These are phyloP conservation scores for Cabera pusaria DNA, from an alignment of 2,888 invertebrate species.

Conservation along the genomic window DNA sequence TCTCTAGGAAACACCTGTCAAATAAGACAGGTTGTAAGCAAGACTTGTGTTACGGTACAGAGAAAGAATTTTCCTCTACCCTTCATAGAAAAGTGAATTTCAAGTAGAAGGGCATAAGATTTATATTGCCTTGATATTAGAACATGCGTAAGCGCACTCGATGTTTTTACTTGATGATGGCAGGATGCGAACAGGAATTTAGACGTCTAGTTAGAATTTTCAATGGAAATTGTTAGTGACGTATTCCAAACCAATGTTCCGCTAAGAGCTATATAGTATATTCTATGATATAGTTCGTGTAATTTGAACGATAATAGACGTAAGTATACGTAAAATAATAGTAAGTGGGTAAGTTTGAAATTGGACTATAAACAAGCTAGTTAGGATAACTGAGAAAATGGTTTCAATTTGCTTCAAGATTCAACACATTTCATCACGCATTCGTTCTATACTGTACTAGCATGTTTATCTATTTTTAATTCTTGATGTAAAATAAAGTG, in stretches of 20 bases:
- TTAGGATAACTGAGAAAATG: no score
- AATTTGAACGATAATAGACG: no score
- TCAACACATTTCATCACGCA: no score
- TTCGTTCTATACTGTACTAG: no score
- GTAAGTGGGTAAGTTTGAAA: no score
- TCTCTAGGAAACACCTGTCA: constrained; percentile 55
- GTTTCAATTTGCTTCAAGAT: no score
- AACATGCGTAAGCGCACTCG: constrained; percentile 16
- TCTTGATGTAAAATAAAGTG: no score
- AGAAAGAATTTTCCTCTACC: constrained; percentile 18
- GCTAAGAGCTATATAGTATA: no score
- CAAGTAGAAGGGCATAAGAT: not conserved
- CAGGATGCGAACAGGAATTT: constrained; percentile 24
- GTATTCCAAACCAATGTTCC: constrained; percentile 5
- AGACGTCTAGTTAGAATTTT: constrained; percentile 24
- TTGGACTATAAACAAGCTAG: no score
- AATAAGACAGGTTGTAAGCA: constrained; percentile 45
- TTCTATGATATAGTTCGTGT: no score
- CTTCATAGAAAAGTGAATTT: constrained; percentile 16
- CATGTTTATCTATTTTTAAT: no score
- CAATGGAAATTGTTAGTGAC: constrained; percentile 21
- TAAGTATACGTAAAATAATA: no score
- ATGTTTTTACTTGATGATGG: constrained; percentile 25
- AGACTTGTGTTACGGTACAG: constrained; percentile 30
- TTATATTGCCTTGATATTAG: constrained; percentile 3